Conservation (phyloP, 2,113 vertebrate species). For the Mustelus asterias region DNA sequence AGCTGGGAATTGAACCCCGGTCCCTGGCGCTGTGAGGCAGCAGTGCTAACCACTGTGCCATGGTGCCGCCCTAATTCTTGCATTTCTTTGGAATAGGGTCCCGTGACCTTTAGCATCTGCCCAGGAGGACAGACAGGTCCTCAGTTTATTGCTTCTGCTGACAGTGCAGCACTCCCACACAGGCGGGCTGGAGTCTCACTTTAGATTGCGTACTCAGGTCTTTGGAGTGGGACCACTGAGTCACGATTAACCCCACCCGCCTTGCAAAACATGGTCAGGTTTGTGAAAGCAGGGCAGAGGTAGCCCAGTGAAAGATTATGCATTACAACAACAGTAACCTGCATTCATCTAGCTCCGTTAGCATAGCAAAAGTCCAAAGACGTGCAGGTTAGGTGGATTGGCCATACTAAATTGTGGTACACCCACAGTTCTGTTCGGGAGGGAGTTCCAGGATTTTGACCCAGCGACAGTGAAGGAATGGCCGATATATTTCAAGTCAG, state of each 20-base stretch:
- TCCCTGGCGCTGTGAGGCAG: too few relatives aligned
- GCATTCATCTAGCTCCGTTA: neutral
- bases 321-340: neutral
- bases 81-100: neutral
- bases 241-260: neutral
- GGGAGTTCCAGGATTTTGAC: too few relatives aligned
- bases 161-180: neutral
- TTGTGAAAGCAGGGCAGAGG: neutral
- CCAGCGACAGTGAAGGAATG: too few relatives aligned
- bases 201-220: neutral
- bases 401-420: too few relatives aligned
- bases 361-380: neutral
- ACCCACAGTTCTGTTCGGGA: too few relatives aligned
- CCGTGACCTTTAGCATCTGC: neutral
- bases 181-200: neutral
- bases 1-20: too few relatives aligned
- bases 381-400: too few relatives aligned
- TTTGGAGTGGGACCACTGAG: neutral
- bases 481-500: too few relatives aligned
- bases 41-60: too few relatives aligned
- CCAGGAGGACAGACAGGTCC: neutral
- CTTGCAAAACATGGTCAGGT: neutral
- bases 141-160: neutral
- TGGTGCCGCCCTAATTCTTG: neutral
- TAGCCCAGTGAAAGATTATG: neutral